These are phyloP conservation scores for Campopleginae sp. DNA, from an alignment of 2,888 invertebrate species.

Conservation along the genomic window DNA sequence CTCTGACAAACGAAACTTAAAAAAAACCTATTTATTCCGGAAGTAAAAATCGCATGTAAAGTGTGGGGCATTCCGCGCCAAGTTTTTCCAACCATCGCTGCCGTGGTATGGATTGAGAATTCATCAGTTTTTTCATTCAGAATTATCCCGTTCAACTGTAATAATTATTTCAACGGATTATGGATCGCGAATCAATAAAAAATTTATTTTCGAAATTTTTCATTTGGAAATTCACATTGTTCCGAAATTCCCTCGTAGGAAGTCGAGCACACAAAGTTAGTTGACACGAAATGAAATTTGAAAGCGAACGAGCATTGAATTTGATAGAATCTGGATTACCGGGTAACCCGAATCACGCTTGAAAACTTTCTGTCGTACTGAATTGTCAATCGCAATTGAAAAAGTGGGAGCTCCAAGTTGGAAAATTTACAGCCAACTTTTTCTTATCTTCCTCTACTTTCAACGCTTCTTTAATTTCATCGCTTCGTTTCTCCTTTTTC, in stretches of 20 bases:
- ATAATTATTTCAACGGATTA: no score
- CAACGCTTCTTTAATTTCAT: conserved; percentile 61
- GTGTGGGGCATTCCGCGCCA: no score
- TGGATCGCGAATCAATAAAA: no score
- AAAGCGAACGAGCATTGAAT: neutral
- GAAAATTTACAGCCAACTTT: conserved; percentile 61
- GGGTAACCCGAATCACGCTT: conserved; percentile 53
- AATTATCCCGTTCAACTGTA: no score
- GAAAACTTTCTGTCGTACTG: conserved; percentile 24
- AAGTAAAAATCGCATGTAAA: neutral
- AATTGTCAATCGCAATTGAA: conserved; percentile 18
- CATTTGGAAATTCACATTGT: neutral
- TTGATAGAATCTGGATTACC: conserved; percentile 61
- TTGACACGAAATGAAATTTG: conserved; percentile 36
- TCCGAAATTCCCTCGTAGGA: neutral
- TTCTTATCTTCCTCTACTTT: conserved; percentile 49
- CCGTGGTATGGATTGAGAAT: no score
- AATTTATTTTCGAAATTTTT: no score
- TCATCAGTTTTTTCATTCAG: no score
- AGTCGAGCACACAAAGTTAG: neutral
- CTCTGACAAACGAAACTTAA: conserved; percentile 1
- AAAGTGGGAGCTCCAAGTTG: conserved; percentile 53
- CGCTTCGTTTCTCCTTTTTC: conserved; percentile 40
- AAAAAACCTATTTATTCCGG: neutral
- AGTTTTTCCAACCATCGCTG: no score